Evolutionary conservation across 2,113 vertebrate species (phyloP), one percentile per base, ranked within the genome.

Genomic region (Chelonoidis abingdonii): DNA sequence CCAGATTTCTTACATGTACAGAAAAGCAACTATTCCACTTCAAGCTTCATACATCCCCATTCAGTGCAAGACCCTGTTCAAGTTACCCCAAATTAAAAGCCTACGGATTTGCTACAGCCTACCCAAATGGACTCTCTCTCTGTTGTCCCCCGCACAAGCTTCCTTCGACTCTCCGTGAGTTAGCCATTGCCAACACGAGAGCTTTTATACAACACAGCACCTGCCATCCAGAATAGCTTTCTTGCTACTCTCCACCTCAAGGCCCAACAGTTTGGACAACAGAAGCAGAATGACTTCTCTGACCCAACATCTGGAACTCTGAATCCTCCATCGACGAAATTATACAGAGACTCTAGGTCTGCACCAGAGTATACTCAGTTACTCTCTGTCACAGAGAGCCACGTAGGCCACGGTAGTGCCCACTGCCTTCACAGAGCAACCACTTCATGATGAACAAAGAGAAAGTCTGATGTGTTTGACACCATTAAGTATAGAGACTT

Each of bases 291-390:
- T 2, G 11, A 44, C 41, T 76, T 76, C 38, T 41, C 24, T 13
- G 72, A 44, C 41, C 89, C 88, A 50, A 80, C 50, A 84, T 80
- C 86, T 94, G 81, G 6, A 90, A 83, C 52, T 62, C 75, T 5
- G 10, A 96, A 84, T 69, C 59, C 9, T 56, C 91, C 92, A 84
- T 56, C 91, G 88, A 62, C 62, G 86, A 87, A 91, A 92, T 92
- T 10, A 62, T 41, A 76, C 29, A 92, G 8, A 93, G 72, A 86
- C 76, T 16, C 10, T 29, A 31, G 41, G 86, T 19, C 38, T 80
- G 78, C 78, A 90, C 41, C 80, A 84, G 50, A 92, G 62, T 2
- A 52, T 72, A 49, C 56, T 72, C 25, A 65, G 62, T 35, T 78
- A 59, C 57, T 81, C 75, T 72, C 11, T 10, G 17, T 53, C 80